These are phyloP conservation scores for Saturnia japonica DNA, from an alignment of 2,888 invertebrate genomes.

Conservation along the genomic window DNA sequence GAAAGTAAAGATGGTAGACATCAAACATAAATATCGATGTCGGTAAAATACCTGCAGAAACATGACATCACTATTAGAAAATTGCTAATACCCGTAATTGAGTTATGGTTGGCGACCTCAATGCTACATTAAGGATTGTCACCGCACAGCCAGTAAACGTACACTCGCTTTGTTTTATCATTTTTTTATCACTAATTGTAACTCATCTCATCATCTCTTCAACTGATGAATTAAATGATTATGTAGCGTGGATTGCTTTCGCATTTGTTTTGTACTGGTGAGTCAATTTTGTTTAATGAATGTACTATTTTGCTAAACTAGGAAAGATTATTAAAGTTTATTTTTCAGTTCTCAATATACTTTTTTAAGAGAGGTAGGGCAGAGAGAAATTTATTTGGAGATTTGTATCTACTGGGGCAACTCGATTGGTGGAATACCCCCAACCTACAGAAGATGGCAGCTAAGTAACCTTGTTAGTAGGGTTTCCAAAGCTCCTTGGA, in stretches of 20 bases:
- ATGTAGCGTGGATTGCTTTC: slow-evolving; percentile 6
- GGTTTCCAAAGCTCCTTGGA: too few relatives aligned
- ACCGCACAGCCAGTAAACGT: slow-evolving; percentile 34
- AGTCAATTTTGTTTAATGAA: slow-evolving; percentile 24
- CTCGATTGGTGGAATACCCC: too few relatives aligned
- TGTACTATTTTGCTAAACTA: background rate
- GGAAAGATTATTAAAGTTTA: too few relatives aligned
- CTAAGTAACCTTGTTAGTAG: too few relatives aligned
- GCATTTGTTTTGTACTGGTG: slow-evolving; percentile 29
- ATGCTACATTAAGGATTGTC: slow-evolving; percentile 63
- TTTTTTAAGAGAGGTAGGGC: too few relatives aligned
- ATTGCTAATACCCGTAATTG: slow-evolving; percentile 80
- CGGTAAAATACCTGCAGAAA: slow-evolving; percentile 34
- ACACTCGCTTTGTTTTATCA: background rate
- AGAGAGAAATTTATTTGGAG: too few relatives aligned
- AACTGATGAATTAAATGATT: background rate
- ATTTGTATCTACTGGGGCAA: too few relatives aligned
- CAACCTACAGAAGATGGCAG: too few relatives aligned
- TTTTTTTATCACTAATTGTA: background rate
- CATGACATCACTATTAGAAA: slow-evolving; percentile 59
- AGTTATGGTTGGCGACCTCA: slow-evolving; percentile 73
- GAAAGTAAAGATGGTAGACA: too few relatives aligned
- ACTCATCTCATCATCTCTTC: background rate
- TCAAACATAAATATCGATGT: slow-evolving; percentile 27
- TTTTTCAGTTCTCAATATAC: too few relatives aligned